A percentile compares a stretch with the other conserved stretches of the same genome.
These are phyloP conservation scores for Cetonia aurata DNA, from an alignment of 2,888 invertebrate species.

Conservation along the genomic window DNA sequence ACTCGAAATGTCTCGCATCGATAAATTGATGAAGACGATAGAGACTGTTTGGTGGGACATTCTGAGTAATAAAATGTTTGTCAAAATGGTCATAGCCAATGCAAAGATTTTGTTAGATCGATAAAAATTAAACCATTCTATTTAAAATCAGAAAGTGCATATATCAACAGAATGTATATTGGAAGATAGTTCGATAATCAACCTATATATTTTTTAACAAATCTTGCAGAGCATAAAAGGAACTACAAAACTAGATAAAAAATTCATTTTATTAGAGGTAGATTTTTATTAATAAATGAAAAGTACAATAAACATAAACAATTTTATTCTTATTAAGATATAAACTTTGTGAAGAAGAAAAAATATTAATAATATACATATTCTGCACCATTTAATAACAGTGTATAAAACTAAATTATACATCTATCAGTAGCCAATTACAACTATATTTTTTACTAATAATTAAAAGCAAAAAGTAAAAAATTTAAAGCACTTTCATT, in stretches of 20 bases:
- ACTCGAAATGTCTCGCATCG: no score
- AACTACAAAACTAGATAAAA: constrained; percentile 8
- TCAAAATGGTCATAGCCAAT: not conserved
- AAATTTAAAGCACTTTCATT: constrained; percentile 52
- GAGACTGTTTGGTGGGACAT: no score
- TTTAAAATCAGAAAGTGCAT: not conserved
- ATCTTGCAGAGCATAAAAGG: not conserved
- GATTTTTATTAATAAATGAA: constrained; percentile 68
- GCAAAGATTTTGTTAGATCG: not conserved
- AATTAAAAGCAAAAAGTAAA: constrained; percentile 45
- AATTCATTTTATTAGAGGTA: constrained; percentile 64
- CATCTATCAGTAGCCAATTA: constrained; percentile 43
- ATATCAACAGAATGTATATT: not conserved
- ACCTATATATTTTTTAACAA: constrained; percentile 3
- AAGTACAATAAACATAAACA: constrained; percentile 66
- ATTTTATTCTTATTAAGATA: constrained; percentile 61
- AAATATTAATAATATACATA: constrained; percentile 47
- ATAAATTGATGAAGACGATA: no score
- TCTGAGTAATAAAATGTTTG: no score
- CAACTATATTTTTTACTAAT: constrained; percentile 39
- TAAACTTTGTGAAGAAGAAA: constrained; percentile 58
- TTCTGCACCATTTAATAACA: constrained; percentile 47
- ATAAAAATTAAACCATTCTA: constrained; percentile 9
- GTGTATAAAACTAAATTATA: constrained; percentile 41
- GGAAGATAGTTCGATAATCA: not conserved